A percentile compares a stretch with the other conserved stretches of the same genome.
These are phyloP conservation scores for Yponomeuta evonymella DNA, from an alignment of 2,888 invertebrate genomes.

Conservation along the genomic window DNA sequence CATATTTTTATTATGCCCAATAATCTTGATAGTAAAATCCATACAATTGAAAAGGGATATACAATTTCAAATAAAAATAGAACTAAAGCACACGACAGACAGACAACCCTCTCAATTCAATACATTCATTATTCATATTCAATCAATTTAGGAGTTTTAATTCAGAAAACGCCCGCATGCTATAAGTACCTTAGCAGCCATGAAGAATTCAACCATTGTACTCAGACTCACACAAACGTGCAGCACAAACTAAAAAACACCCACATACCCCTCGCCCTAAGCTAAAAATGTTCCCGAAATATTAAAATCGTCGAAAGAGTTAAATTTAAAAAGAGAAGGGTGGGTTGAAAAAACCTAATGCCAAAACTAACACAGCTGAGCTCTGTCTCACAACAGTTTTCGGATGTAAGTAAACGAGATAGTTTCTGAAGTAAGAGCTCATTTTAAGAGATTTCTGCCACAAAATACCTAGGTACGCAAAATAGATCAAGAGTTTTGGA, in stretches of 20 bases:
- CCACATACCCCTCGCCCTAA: slow-evolving; percentile 60
- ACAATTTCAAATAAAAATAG: not conserved
- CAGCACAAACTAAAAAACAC: slow-evolving; percentile 36
- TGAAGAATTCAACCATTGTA: slow-evolving; percentile 36
- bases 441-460: no score
- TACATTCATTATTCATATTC: slow-evolving; percentile 36
- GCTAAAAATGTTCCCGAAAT: slow-evolving; percentile 66
- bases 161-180: slow-evolving; percentile 42
- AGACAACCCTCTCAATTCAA: slow-evolving; percentile 35
- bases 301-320: slow-evolving; percentile 76
- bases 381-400: slow-evolving; percentile 40
- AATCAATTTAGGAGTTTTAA: slow-evolving; percentile 30
- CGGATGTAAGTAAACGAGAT: not conserved
- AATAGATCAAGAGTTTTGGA: no score
- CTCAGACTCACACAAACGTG: slow-evolving; percentile 1
- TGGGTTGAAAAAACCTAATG: slow-evolving; percentile 63
- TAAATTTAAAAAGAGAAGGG: slow-evolving; percentile 69
- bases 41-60: not conserved
- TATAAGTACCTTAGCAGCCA: slow-evolving; percentile 9
- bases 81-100: slow-evolving; percentile 25
- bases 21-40: not conserved
- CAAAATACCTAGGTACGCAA: no score
- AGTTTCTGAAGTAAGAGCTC: not conserved
- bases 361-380: slow-evolving; percentile 71
- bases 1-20: no score